A percentile compares a stretch with the other conserved stretches of the same genome.
These are phyloP conservation scores for Micrastur ruficollis DNA, from an alignment of 2,797 vertebrate genomes.

Conservation along the genomic window DNA sequence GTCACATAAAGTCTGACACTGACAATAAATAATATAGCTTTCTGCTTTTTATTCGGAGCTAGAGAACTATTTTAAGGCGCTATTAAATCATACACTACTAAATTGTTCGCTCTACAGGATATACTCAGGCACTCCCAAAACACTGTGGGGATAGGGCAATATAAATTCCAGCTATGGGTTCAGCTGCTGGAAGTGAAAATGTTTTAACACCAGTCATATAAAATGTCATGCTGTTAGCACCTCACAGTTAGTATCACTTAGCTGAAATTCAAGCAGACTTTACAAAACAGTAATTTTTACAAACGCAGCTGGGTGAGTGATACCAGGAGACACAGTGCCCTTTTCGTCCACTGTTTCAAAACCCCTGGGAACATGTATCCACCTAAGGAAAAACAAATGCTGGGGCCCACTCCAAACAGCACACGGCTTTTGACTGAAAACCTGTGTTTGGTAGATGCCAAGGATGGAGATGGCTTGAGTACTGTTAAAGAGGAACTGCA, in stretches of 20 bases:
- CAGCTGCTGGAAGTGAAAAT: constrained; percentile 46
- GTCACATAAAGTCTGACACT: not conserved
- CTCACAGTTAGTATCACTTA: constrained; percentile 30
- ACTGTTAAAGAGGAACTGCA: not conserved
- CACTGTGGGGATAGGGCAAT: not conserved
- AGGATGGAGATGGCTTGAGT: not conserved
- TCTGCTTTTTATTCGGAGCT: not conserved
- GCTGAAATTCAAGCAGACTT: constrained; percentile 23
- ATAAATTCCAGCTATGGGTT: constrained; percentile 10
- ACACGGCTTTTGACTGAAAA: not conserved
- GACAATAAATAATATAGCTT: not conserved
- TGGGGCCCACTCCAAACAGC: not conserved
- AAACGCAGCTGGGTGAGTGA: not conserved
- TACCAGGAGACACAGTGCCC: not conserved
- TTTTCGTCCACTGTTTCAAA: not conserved
- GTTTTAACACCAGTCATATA: constrained; percentile 27
- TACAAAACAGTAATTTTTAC: not conserved
- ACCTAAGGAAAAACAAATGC: not conserved
- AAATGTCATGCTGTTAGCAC: constrained; percentile 69
- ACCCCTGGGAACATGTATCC: not conserved
- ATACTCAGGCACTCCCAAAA: not conserved
- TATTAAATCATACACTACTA: not conserved
- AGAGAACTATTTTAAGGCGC: not conserved
- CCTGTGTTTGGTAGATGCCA: not conserved
- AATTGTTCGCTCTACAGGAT: not conserved